A percentile compares a stretch with the other conserved stretches of the same genome.
Evolutionary conservation across 30 jellyfish, hydroid and myxozoan genomes (phyloP).

Genomic region (Rhopilema esculentum): DNA sequence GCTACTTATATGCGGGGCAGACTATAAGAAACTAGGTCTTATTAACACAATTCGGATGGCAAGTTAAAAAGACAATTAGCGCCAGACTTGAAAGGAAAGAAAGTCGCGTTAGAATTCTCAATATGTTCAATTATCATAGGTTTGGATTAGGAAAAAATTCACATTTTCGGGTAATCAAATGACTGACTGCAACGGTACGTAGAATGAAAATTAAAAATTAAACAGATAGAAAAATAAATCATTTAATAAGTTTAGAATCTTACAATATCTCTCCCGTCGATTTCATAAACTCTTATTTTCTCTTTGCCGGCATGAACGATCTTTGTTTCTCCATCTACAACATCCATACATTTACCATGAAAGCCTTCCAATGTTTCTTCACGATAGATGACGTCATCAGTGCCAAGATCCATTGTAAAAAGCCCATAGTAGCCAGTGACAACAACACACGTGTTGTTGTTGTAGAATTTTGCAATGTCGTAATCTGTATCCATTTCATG

Average conservation of each 20-base stretch:
- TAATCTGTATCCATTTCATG: conserved; percentile 26
- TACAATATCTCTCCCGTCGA: conserved; percentile 60
- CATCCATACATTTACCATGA: conserved; percentile 55
- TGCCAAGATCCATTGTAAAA: conserved; percentile 41
- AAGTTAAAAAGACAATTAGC: too few species aligned
- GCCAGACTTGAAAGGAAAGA: too few species aligned
- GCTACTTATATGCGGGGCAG: too few species aligned
- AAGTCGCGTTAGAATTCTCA: too few species aligned
- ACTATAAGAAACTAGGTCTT: too few species aligned
- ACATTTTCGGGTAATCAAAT: neutral
- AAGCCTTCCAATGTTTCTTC: conserved; percentile 62
- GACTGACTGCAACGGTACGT: neutral
- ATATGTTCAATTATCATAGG: neutral
- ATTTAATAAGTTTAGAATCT: neutral
- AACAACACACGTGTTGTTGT: conserved; percentile 58
- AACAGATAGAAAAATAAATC: neutral
- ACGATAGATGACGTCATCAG: conserved; percentile 64
- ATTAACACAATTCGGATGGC: too few species aligned
- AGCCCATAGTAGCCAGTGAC: conserved; percentile 55
- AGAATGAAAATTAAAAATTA: neutral
- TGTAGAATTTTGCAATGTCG: conserved; percentile 2
- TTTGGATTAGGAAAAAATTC: neutral
- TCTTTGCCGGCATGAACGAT: conserved; percentile 55
- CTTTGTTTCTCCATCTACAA: conserved; percentile 39
- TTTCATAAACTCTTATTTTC: conserved; percentile 48